Evolutionary conservation across 2,888 invertebrate species (phyloP), one percentile per base, ranked within the genome.

Genomic region (Apamea epomidion): DNA sequence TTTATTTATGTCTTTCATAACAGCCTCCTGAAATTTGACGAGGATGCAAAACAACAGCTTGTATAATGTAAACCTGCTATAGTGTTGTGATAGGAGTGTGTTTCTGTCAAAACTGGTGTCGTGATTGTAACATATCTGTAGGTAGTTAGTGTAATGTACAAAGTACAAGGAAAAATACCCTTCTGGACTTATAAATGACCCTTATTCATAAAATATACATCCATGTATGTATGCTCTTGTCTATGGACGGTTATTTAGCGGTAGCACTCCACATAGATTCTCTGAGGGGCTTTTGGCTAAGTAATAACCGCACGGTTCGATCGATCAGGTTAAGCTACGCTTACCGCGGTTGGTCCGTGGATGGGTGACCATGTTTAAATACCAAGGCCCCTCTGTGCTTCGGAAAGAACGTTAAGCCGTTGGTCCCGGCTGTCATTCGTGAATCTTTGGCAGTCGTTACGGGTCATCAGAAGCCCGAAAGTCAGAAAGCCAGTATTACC

Each of bases 71-170:
- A 58, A 18, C 6, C 60, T 70, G 48, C 82, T 80, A 64, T 74
- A 70, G 78, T 83, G 72, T 74, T 65, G 7, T 25, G 4, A 68
- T 74, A 14, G 72, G 76, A 58, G 78, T 45, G 32, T 79, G 78
- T 65, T 85, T 87, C 78, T 83, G 81, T 68, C 5, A 58, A 37
- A 74, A 25, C 32, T 72, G 78, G 69, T 78, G 78, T 80, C 80
- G 86, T 81, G 80, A 85, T 88, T 80, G 76, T 78, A 72, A 88
- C 85, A 82, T 82, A 85, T 88, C 81, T 78, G 76, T 88, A 88
- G 88, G 72, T 82, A 83, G 81, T 76, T 86, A 85, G 81, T 8
- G n/a, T 82, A 82, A 74, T 78, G 74, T 81, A 86, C 81, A 79
- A 84, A 84, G 87, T 86, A 87, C 87, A 86, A 79, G 84, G 64